A percentile compares a stretch with the other conserved stretches of the same genome.
phyloP scores from a whole-genome alignment of 2,888 invertebrate genomes.

The Amiota minor region DNA sequence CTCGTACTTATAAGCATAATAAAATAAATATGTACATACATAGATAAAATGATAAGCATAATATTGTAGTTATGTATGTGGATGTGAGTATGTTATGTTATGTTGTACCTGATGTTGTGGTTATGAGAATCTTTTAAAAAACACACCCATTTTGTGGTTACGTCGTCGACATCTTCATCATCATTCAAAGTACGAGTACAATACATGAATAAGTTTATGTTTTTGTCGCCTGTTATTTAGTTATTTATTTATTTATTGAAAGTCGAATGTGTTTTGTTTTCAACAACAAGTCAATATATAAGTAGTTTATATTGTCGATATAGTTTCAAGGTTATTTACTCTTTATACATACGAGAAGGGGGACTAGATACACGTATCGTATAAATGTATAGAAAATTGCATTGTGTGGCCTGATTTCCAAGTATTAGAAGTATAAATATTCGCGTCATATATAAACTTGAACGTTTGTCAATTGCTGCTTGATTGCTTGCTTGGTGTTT shows the following conservation, averaged over 20 bases:
- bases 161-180: neutral
- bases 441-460: conserved; percentile 9
- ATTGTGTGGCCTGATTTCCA: neutral
- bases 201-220: no score
- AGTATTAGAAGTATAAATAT: neutral
- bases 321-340: no score
- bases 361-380: no score
- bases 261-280: no score
- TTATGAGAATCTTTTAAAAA: neutral
- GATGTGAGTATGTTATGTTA: no score
- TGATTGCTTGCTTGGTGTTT: neutral
- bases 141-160: conserved; percentile 1
- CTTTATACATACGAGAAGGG: neutral
- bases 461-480: neutral
- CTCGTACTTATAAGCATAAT: no score
- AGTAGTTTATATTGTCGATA: no score
- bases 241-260: no score
- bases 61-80: neutral
- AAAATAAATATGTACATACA: neutral
- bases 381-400: neutral
- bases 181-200: no score
- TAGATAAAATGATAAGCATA: neutral
- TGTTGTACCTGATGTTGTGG: no score
- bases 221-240: no score
- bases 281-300: no score